These are phyloP conservation scores for Drosophila willistoni DNA, from an alignment of 1,140 invertebrate species.

Conservation along the genomic window DNA sequence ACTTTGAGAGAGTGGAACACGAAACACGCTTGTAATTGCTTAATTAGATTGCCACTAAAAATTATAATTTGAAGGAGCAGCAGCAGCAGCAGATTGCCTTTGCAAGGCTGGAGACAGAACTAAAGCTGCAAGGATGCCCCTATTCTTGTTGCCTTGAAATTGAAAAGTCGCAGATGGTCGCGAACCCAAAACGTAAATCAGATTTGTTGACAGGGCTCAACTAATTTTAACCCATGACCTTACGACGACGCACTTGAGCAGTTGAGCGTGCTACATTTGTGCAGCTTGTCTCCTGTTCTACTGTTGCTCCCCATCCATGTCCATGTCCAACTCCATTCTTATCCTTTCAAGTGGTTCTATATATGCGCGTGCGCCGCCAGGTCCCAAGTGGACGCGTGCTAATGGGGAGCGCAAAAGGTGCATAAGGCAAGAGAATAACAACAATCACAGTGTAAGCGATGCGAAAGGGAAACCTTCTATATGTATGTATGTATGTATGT, in stretches of 20 bases:
- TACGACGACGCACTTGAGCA: constrained; percentile 53
- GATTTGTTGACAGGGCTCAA: constrained; percentile 79
- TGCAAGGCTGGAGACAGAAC: too few species aligned
- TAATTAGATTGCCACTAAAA: constrained; percentile 80
- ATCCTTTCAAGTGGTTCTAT: constrained; percentile 63
- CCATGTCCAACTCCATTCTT: not conserved
- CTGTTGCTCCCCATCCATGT: not conserved
- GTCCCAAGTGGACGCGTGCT: constrained; percentile 71
- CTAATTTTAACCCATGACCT: constrained; percentile 74
- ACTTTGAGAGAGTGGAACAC: constrained; percentile 18
- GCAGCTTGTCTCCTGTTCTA: constrained; percentile 28
- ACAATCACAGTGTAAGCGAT: constrained; percentile 48
- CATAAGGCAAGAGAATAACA: constrained; percentile 28
- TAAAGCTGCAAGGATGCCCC: constrained; percentile 18
- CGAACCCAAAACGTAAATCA: constrained; percentile 66
- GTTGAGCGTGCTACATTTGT: constrained; percentile 17
- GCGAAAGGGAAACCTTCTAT: constrained; percentile 14
- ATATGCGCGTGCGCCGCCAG: constrained; percentile 54
- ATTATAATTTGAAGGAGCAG: constrained; percentile 67
- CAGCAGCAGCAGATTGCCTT: constrained; percentile 1
- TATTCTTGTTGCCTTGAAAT: constrained; percentile 1
- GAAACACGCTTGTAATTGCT: constrained; percentile 74
- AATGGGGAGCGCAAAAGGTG: constrained; percentile 79
- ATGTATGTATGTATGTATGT: not conserved
- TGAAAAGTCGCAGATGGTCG: constrained; percentile 47